Evolutionary conservation across 1,140 invertebrate species (phyloP), one percentile per base, ranked within the genome.

Genomic region (Diachasma alloeum): DNA sequence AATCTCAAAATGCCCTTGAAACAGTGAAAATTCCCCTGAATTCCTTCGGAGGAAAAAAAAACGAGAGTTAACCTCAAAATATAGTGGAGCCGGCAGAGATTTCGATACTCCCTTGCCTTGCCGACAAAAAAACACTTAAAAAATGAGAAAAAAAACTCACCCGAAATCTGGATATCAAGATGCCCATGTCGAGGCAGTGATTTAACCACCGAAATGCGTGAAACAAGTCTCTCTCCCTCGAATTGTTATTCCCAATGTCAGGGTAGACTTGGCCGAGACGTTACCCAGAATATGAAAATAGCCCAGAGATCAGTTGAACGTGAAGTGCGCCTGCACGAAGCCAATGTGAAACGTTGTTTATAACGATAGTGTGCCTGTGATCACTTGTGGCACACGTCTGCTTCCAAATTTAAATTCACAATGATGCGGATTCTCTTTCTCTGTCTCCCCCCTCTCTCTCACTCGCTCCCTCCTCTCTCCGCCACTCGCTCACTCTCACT

Each of bases 151-250:
- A 71, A 72, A 4, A 71, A 86, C 89, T 90, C 78, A 90, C 88
- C 46, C 84, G 84, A 85, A 89, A 90, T 78, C 85, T 85, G 68
- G 89, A 89, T 24, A 90, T 76, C 76, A 90, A 79, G 9, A 87
- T 83, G 8, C 87, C 88, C 88, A 89, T 90, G 24, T 72, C 86
- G 72, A 74, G 44, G 56, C 19, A 26, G 17, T 42, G 1, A 31
- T 42, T 72, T 3, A 19, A 8, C n/a, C 19, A 63, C 59, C 0
- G 11, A 44, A 19, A 46, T 22, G 8, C 9, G 11, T 24, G 42
- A 48, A 36, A 11, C 63, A 24, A 46, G 2, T 31, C 63, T 22
- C 39, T 6, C 24, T 67, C 24, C 19, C 39, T 24, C 44, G 22
- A 59, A 37, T 63, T 63, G 31, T 39, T 74, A 11, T 74, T 15